Percentiles rank a stretch among this genome's conserved stretches.
phyloP scores from a whole-genome alignment of 2,113 vertebrate species.

The Prinia subflava region DNA sequence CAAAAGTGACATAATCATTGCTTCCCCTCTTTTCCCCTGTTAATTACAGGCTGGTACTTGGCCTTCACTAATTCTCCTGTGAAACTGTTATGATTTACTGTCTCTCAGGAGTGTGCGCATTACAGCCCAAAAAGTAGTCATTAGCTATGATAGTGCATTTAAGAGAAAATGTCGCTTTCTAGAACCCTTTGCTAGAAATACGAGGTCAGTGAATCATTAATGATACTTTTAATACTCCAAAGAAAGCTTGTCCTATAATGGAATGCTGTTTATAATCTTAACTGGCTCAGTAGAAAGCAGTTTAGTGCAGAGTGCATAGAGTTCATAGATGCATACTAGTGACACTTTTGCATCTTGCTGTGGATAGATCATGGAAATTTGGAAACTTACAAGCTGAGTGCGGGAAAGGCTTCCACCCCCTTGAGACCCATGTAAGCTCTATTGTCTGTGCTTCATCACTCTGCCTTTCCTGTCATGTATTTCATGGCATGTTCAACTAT shows the following conservation, averaged over 20 bases:
- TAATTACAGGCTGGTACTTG: constrained; percentile 30
- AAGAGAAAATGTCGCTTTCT: not conserved
- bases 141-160: not conserved
- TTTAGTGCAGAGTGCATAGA: not conserved
- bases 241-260: not conserved
- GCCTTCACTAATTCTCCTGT: not conserved
- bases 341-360: not conserved
- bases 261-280: not conserved
- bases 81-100: not conserved
- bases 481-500: not conserved
- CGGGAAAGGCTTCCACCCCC: not conserved
- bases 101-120: not conserved
- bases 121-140: not conserved
- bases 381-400: not conserved
- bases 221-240: not conserved
- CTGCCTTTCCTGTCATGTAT: not conserved
- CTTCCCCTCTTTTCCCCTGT: not conserved
- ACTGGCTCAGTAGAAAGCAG: not conserved
- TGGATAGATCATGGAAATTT: not conserved
- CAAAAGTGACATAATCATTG: not conserved
- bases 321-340: not conserved
- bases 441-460: not conserved
- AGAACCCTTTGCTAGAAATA: not conserved
- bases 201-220: not conserved
- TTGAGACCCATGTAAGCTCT: not conserved